These are phyloP conservation scores for Hozukius guyotensis DNA, from an alignment of 2,797 vertebrate genomes.

Conservation along the genomic window DNA sequence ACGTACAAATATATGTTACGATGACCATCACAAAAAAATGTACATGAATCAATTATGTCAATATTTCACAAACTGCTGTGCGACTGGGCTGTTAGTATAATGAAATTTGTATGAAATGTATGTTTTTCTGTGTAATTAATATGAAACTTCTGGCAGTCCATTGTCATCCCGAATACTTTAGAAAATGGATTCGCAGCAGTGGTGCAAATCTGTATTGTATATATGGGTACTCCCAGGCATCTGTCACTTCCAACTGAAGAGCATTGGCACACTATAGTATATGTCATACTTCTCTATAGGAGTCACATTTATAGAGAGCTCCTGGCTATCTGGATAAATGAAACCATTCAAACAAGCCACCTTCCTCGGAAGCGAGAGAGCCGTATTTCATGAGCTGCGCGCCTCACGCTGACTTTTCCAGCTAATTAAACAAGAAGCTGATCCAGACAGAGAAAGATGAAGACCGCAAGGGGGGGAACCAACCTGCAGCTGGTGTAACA, in stretches of 20 bases:
- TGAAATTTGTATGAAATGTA: too few relatives aligned
- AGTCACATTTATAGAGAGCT: conserved; percentile 1
- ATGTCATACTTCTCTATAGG: not conserved
- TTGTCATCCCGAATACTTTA: not conserved
- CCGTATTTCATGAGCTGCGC: conserved; percentile 39
- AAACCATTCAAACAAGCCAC: conserved; percentile 37
- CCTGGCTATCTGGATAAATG: conserved; percentile 26
- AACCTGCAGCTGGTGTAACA: conserved; percentile 49
- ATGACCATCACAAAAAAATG: too few relatives aligned
- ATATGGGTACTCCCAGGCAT: not conserved
- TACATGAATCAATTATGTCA: too few relatives aligned
- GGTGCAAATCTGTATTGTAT: not conserved
- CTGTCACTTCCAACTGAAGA: not conserved
- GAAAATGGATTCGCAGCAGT: not conserved
- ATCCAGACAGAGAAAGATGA: conserved; percentile 53
- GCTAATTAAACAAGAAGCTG: conserved; percentile 67
- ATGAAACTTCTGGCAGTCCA: not conserved
- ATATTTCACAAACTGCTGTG: too few relatives aligned
- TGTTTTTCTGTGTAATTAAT: too few relatives aligned
- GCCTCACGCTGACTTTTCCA: conserved; percentile 50
- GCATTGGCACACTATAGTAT: not conserved
- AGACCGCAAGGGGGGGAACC: conserved; percentile 23
- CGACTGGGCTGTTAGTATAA: not conserved
- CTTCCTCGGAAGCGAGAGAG: conserved; percentile 14
- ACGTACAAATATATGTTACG: too few relatives aligned